A percentile compares a stretch with the other conserved stretches of the same genome.
phyloP scores from a whole-genome alignment of 1,140 invertebrate species.

The Calephelis nemesis region DNA sequence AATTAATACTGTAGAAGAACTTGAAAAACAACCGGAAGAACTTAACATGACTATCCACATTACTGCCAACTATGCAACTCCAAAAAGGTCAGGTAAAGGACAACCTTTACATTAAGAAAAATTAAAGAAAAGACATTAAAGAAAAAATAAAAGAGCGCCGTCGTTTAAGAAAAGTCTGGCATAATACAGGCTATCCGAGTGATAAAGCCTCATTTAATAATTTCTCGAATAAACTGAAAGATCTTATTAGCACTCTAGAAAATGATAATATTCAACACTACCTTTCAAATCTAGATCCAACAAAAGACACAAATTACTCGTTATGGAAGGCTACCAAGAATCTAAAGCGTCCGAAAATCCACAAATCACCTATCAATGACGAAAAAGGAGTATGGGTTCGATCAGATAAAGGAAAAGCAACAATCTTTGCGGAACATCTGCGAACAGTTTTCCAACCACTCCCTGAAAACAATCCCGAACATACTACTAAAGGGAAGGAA shows the following conservation, averaged over 20 bases:
- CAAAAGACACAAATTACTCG: slow-evolving; percentile 28
- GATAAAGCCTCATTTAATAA: slow-evolving; percentile 34
- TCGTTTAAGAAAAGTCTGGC: slow-evolving; percentile 20
- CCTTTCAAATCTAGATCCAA: slow-evolving; percentile 22
- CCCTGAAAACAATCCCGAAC: not conserved
- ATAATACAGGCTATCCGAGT: slow-evolving; percentile 23
- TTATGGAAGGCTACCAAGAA: slow-evolving; percentile 29
- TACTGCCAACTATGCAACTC: slow-evolving; percentile 16
- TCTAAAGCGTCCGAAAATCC: slow-evolving; percentile 16
- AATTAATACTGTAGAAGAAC: too few species aligned
- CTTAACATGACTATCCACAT: not conserved
- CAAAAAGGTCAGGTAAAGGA: not conserved
- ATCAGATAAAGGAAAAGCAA: slow-evolving; percentile 30
- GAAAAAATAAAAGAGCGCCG: slow-evolving; percentile 31
- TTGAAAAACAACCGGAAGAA: too few species aligned
- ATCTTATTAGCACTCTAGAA: not conserved
- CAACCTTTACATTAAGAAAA: slow-evolving; percentile 8
- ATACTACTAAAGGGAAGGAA: not conserved
- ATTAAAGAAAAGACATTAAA: slow-evolving; percentile 29
- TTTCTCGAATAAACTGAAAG: slow-evolving; percentile 26
- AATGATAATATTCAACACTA: slow-evolving; percentile 23
- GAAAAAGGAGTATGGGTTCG: slow-evolving; percentile 24
- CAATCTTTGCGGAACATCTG: slow-evolving; percentile 19
- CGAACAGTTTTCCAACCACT: slow-evolving; percentile 3
- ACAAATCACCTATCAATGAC: slow-evolving; percentile 8